phyloP scores from a whole-genome alignment of 2,797 vertebrate species.

The Mormyrops boulengeri region DNA sequence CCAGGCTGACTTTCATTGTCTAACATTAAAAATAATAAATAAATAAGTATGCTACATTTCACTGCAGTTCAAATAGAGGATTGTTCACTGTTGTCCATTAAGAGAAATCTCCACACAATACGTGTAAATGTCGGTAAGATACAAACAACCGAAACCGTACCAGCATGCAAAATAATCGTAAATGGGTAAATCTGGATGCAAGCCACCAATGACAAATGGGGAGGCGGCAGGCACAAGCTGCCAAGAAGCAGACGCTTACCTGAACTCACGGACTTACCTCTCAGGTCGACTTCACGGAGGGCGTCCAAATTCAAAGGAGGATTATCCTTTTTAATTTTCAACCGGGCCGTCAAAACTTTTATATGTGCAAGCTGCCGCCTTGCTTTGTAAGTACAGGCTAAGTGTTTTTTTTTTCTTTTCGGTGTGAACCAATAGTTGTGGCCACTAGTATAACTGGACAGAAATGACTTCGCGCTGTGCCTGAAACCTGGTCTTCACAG shows the following conservation, averaged over 20 bases:
- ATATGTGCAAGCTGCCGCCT: background rate
- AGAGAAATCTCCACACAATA: background rate
- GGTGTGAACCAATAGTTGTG: background rate
- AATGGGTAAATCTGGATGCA: background rate
- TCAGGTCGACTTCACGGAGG: conserved; percentile 28
- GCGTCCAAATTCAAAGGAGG: conserved; percentile 13
- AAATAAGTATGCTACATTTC: background rate
- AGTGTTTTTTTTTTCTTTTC: background rate
- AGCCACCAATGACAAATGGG: background rate
- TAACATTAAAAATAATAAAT: background rate
- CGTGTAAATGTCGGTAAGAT: background rate
- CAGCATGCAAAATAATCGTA: conserved; percentile 8
- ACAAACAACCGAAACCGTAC: background rate
- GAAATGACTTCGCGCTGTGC: background rate
- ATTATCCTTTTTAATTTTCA: background rate
- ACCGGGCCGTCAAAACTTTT: background rate
- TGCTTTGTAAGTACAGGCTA: background rate
- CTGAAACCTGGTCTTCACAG: conserved; percentile 7
- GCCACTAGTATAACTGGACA: background rate
- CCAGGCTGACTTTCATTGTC: background rate
- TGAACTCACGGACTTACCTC: conserved; percentile 39
- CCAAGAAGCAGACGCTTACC: conserved; percentile 41
- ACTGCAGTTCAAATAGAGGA: background rate
- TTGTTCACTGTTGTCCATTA: background rate
- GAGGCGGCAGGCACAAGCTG: background rate